Evolutionary conservation across 1,140 invertebrate genomes (phyloP).

Genomic region (Amyelois transitella): DNA sequence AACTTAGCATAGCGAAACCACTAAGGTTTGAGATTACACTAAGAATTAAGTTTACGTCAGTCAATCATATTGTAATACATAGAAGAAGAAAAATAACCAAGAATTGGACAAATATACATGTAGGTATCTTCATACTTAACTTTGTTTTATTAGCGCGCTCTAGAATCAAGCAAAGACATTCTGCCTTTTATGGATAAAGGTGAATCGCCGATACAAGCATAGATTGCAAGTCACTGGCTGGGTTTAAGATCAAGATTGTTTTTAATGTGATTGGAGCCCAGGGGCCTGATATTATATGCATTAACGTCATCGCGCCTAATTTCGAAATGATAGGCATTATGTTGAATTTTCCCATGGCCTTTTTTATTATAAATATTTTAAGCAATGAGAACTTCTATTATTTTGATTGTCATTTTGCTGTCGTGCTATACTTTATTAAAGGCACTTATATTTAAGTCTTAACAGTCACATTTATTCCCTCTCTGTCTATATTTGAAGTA

Average conservation of each 20-base stretch:
- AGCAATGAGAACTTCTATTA: not conserved
- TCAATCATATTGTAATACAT: too few species aligned
- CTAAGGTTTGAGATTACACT: too few species aligned
- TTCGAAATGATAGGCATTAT: not conserved
- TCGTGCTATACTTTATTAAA: too few species aligned
- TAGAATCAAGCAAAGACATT: not conserved
- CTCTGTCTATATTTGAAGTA: too few species aligned
- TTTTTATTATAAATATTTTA: not conserved
- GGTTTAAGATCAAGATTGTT: slow-evolving; percentile 1
- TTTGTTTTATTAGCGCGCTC: not conserved
- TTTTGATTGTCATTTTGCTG: not conserved
- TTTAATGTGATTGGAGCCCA: slow-evolving; percentile 3
- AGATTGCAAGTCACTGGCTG: slow-evolving; percentile 16
- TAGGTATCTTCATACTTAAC: too few species aligned
- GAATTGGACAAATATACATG: too few species aligned
- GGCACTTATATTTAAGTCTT: too few species aligned
- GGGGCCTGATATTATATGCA: not conserved
- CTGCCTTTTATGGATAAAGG: slow-evolving; percentile 5
- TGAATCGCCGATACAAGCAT: slow-evolving; percentile 15
- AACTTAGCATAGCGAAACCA: too few species aligned
- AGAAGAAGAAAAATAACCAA: too few species aligned
- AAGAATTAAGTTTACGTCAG: too few species aligned
- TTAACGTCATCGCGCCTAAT: not conserved
- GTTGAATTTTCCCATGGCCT: not conserved
- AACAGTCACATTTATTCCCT: too few species aligned